phyloP scores from a whole-genome alignment of 2,797 vertebrate species.

The Acrossocheilus fasciatus region DNA sequence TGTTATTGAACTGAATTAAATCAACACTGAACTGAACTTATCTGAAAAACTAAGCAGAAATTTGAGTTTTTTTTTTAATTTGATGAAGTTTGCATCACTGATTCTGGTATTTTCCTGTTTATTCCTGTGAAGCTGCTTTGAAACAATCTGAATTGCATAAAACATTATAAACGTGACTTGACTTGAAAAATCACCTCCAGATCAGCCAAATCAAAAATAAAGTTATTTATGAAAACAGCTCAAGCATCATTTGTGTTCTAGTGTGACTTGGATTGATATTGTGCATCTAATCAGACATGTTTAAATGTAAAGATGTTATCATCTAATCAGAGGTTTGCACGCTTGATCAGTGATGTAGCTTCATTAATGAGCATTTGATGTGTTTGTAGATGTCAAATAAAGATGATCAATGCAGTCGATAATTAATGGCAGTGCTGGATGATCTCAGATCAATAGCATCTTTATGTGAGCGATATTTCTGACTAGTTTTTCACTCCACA shows the following conservation, averaged over 20 bases:
- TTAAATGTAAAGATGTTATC: background rate
- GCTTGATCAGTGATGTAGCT: background rate
- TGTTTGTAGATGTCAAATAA: constrained; percentile 13
- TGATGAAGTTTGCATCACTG: background rate
- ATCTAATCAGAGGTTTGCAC: background rate
- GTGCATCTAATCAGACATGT: background rate
- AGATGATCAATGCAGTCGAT: background rate
- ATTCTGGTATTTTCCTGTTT: background rate
- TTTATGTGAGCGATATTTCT: background rate
- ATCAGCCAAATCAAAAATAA: background rate
- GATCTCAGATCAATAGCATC: background rate
- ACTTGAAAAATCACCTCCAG: background rate
- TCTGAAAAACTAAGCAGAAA: no score
- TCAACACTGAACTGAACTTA: no score
- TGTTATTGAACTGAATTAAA: no score
- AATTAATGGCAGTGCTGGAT: background rate
- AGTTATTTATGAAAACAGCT: background rate
- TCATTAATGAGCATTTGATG: background rate
- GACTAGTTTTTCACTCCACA: background rate
- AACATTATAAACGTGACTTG: background rate
- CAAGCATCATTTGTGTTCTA: no score
- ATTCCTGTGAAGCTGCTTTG: background rate
- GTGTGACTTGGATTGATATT: background rate
- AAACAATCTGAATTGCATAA: background rate
- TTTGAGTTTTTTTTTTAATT: background rate